These are phyloP conservation scores for Biston stratarius DNA, from an alignment of 2,888 invertebrate genomes.

Conservation along the genomic window DNA sequence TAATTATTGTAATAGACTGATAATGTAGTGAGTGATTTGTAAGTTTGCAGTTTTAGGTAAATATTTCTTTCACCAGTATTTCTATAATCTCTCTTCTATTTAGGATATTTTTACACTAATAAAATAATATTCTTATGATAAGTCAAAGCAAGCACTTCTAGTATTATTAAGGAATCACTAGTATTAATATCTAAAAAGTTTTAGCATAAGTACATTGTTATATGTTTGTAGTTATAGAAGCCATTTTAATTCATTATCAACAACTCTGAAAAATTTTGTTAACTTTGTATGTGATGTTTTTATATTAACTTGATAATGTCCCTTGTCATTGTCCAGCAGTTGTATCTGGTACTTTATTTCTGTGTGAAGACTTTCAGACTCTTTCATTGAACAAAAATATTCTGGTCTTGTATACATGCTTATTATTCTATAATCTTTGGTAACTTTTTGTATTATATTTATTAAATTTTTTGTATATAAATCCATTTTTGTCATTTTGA, in stretches of 20 bases:
- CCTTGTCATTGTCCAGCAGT: slow-evolving; percentile 46
- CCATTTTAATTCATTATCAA: slow-evolving; percentile 51
- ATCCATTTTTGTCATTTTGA: slow-evolving; percentile 81
- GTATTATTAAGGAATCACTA: slow-evolving; percentile 14
- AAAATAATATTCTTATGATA: slow-evolving; percentile 12
- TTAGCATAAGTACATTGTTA: slow-evolving; percentile 1
- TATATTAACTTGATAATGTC: slow-evolving; percentile 49
- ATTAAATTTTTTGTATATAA: slow-evolving; percentile 77
- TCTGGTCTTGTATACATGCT: slow-evolving; percentile 84
- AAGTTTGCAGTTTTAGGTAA: slow-evolving; percentile 33
- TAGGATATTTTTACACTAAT: slow-evolving; percentile 12
- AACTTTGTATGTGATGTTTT: slow-evolving; percentile 47
- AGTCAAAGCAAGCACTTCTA: slow-evolving; percentile 3
- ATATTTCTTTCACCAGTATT: slow-evolving; percentile 46
- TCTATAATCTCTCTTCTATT: background rate
- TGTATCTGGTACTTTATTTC: slow-evolving; percentile 76
- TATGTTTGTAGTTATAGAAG: slow-evolving; percentile 18
- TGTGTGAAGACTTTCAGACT: slow-evolving; percentile 56
- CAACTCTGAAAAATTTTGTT: slow-evolving; percentile 52
- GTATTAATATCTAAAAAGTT: slow-evolving; percentile 11
- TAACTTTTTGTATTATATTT: slow-evolving; percentile 72
- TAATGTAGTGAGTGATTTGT: slow-evolving; percentile 9
- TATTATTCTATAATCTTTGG: slow-evolving; percentile 79
- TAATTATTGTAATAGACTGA: slow-evolving; percentile 28
- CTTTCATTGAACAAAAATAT: slow-evolving; percentile 79